These are phyloP conservation scores for Drymonia ruficornis DNA, from an alignment of 2,888 invertebrate species.

Conservation along the genomic window DNA sequence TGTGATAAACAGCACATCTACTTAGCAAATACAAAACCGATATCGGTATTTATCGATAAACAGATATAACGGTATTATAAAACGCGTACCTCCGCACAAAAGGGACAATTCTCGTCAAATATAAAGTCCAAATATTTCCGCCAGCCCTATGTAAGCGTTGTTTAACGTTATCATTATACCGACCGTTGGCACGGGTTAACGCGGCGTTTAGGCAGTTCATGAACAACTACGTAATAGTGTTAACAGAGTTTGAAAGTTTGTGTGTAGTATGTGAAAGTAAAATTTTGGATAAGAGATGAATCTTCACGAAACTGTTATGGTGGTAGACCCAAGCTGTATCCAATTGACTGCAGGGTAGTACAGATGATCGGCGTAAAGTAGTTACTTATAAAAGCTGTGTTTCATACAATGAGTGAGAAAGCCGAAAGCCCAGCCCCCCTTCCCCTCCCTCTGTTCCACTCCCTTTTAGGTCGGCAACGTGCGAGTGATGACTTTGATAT, in stretches of 20 bases:
- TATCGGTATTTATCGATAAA: background rate
- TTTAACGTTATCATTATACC: slow-evolving; percentile 21
- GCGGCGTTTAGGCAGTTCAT: background rate
- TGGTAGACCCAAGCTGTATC: no score
- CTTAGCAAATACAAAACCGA: no score
- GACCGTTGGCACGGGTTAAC: slow-evolving; percentile 1
- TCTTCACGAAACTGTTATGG: slow-evolving; percentile 2
- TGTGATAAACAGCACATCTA: no score
- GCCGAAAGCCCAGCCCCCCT: no score
- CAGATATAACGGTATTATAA: background rate
- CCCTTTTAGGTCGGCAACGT: no score
- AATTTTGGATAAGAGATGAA: slow-evolving; percentile 5
- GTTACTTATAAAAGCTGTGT: no score
- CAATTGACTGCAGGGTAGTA: no score
- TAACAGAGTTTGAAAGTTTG: slow-evolving; percentile 6
- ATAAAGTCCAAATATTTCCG: slow-evolving; percentile 16
- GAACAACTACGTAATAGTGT: slow-evolving; percentile 11
- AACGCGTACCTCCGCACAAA: slow-evolving; percentile 9
- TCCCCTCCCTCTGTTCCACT: no score
- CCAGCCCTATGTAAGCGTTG: slow-evolving; percentile 14
- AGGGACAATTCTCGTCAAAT: slow-evolving; percentile 21
- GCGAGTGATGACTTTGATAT: no score
- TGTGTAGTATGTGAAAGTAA: slow-evolving; percentile 7
- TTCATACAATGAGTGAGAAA: no score
- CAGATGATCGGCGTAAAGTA: no score